A percentile compares a stretch with the other conserved stretches of the same genome.
Evolutionary conservation across 2,888 invertebrate species (phyloP).

Genomic region (Cylloceria caligata): DNA sequence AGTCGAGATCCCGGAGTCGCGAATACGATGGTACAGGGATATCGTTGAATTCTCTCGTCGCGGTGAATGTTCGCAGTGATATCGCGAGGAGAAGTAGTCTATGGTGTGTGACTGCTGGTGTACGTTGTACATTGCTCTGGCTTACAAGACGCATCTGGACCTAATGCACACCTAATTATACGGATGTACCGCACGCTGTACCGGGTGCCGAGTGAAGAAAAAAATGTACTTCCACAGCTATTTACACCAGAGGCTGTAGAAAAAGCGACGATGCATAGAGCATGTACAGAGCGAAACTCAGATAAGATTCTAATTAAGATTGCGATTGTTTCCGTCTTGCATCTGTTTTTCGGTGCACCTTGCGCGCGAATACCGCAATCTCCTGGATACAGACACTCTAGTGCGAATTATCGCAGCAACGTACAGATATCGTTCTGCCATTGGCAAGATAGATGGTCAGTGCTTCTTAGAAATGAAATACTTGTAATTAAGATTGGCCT

Average conservation of each 20-base stretch:
- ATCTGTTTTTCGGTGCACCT: constrained; percentile 59
- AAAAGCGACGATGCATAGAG: constrained; percentile 49
- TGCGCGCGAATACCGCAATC: constrained; percentile 18
- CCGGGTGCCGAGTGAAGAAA: constrained; percentile 17
- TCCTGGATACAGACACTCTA: constrained; percentile 4
- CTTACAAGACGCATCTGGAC: constrained; percentile 46
- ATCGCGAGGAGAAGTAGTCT: constrained; percentile 26
- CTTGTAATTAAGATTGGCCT: background rate
- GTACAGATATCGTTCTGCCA: constrained; percentile 9
- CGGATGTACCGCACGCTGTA: constrained; percentile 40
- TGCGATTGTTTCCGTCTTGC: constrained; percentile 63
- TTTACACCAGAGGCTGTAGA: constrained; percentile 25
- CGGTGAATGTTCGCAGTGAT: constrained; percentile 20
- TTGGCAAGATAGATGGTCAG: constrained; percentile 17
- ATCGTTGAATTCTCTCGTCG: constrained; percentile 40
- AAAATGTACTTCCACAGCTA: constrained; percentile 42
- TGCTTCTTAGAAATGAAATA: constrained; percentile 1
- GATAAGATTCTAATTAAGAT: constrained; percentile 72
- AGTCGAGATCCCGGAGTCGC: constrained; percentile 2
- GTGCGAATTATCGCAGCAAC: constrained; percentile 37
- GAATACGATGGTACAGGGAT: constrained; percentile 38
- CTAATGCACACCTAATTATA: constrained; percentile 69
- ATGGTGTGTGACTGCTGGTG: constrained; percentile 24
- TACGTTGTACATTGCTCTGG: constrained; percentile 24
- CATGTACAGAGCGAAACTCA: constrained; percentile 43